Percentiles rank a stretch among this genome's conserved stretches.
Conservation (phyloP, 2,797 vertebrate species). For the Synaphobranchus kaupii region DNA sequence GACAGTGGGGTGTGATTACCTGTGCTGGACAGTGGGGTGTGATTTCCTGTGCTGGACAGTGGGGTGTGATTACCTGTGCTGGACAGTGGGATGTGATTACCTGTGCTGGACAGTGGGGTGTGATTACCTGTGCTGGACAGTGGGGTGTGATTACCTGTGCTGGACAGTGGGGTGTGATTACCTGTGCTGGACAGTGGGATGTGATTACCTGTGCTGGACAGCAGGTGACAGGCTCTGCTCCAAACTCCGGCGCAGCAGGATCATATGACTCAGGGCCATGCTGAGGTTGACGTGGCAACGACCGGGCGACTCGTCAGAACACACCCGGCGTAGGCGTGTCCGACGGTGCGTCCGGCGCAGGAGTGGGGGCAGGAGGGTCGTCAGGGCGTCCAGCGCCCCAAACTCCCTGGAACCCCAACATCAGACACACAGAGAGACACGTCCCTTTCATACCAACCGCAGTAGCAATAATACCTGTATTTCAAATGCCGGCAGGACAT, state of each 20-base stretch:
- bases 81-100: conserved; percentile 42
- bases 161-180: too few relatives aligned
- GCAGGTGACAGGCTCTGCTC: conserved; percentile 54
- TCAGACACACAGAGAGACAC: too few relatives aligned
- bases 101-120: not conserved
- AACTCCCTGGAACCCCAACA: conserved; percentile 46
- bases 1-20: conserved; percentile 66
- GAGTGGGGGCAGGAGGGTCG: conserved; percentile 61
- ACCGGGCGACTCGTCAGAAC: conserved; percentile 82
- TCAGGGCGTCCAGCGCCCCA: conserved; percentile 61
- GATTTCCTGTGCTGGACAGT: too few relatives aligned
- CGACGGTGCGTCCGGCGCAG: conserved; percentile 59
- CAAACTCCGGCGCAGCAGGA: conserved; percentile 70
- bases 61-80: conserved; percentile 72
- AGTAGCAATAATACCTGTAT: too few relatives aligned
- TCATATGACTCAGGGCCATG: conserved; percentile 76
- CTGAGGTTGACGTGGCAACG: conserved; percentile 80
- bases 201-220: conserved; percentile 74
- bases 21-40: conserved; percentile 58
- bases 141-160: conserved; percentile 74
- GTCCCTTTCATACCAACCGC: too few relatives aligned
- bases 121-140: conserved; percentile 66
- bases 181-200: not conserved
- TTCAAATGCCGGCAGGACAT: too few relatives aligned
- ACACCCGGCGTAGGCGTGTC: conserved; percentile 68